Evolutionary conservation across 2,797 vertebrate genomes (phyloP).

Genomic region (Enteromius anoplus): DNA sequence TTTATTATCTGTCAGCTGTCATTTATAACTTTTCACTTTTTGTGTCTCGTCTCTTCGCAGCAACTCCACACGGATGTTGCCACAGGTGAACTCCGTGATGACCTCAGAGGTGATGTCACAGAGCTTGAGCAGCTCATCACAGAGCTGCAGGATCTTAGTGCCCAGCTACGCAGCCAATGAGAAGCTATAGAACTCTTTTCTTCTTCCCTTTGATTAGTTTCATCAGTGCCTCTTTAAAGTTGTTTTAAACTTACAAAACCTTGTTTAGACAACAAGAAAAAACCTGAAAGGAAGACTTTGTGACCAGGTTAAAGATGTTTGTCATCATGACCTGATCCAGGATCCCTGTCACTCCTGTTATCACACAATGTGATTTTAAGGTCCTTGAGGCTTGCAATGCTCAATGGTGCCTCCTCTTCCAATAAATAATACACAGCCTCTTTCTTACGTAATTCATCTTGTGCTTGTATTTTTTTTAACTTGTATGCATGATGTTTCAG

Average conservation of each 20-base stretch:
- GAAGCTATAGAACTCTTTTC: slow-evolving; percentile 35
- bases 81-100: slow-evolving; percentile 78
- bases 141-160: slow-evolving; percentile 85
- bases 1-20: not conserved
- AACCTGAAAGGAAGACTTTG: not conserved
- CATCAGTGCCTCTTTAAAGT: slow-evolving; percentile 18
- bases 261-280: not conserved
- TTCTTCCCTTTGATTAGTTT: slow-evolving; percentile 13
- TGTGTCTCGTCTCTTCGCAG: slow-evolving; percentile 69
- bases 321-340: not conserved
- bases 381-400: not conserved
- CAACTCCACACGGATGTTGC: slow-evolving; percentile 84
- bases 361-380: slow-evolving; percentile 14
- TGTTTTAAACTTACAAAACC: not conserved
- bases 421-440: not conserved
- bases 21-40: not conserved
- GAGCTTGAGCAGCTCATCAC: slow-evolving; percentile 78
- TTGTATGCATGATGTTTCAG: not conserved
- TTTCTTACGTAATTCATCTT: slow-evolving; percentile 2
- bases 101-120: slow-evolving; percentile 78
- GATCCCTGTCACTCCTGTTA: not conserved
- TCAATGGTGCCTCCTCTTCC: slow-evolving; percentile 4
- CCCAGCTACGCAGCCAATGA: slow-evolving; percentile 76
- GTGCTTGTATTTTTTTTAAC: not conserved
- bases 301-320: not conserved